A percentile compares a stretch with the other conserved stretches of the same genome.
phyloP scores from a whole-genome alignment of 2,113 vertebrate genomes.

The Laticauda colubrina region DNA sequence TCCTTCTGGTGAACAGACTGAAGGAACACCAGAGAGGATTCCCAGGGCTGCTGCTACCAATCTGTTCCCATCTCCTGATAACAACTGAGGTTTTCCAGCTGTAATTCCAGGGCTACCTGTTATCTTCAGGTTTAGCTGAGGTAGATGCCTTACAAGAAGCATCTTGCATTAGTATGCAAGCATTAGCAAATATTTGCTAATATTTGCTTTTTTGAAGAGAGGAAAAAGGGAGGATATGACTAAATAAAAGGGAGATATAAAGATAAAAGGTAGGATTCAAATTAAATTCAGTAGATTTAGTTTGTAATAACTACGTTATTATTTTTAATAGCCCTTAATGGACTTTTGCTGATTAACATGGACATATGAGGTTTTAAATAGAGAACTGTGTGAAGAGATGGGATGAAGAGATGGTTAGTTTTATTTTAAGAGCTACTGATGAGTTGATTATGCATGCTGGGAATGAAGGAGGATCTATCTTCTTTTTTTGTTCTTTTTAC shows the following conservation, averaged over 20 bases:
- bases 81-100: too few relatives aligned
- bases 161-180: too few relatives aligned
- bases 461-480: background rate
- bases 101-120: too few relatives aligned
- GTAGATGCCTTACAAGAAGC: too few relatives aligned
- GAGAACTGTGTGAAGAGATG: background rate
- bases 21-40: constrained; percentile 88
- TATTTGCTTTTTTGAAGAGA: background rate
- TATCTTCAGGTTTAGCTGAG: too few relatives aligned
- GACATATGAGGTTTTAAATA: background rate
- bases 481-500: background rate
- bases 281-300: background rate
- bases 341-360: background rate
- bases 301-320: background rate
- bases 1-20: constrained; percentile 95
- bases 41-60: constrained; percentile 80
- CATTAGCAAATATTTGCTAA: too few relatives aligned
- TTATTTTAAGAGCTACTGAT: background rate
- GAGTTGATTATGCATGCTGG: background rate
- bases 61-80: constrained; percentile 76
- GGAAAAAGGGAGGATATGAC: background rate
- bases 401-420: background rate
- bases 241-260: background rate
- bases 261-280: background rate
- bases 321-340: background rate